Percentiles rank a stretch among this genome's conserved stretches.
Conservation (phyloP, 2,113 vertebrate species). For the Eubucco bourcierii region DNA sequence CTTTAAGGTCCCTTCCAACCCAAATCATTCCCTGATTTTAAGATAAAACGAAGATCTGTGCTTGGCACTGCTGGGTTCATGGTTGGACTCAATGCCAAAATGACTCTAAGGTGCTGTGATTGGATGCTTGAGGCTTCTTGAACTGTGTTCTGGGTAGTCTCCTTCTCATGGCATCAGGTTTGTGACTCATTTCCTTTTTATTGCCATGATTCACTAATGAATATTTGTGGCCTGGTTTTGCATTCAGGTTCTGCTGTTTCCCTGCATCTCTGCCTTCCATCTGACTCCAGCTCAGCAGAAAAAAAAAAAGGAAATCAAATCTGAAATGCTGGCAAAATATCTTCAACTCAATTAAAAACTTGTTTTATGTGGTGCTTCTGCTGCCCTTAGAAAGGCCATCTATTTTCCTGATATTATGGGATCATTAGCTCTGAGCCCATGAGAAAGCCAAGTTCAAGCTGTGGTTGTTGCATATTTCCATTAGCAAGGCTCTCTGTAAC, state of each 20-base stretch:
- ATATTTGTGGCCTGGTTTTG: not conserved
- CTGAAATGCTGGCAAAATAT: not conserved
- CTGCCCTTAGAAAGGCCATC: not conserved
- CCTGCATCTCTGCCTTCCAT: not conserved
- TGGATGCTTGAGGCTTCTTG: not conserved
- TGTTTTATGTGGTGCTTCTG: not conserved
- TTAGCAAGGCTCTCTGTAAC: not conserved
- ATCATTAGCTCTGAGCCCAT: not conserved
- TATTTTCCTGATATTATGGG: not conserved
- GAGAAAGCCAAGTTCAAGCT: not conserved
- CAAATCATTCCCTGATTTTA: no score
- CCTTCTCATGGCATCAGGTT: not conserved
- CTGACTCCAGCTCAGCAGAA: not conserved
- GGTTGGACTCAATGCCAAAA: not conserved
- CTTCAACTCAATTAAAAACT: not conserved
- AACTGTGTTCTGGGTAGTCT: not conserved
- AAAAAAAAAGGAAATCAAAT: not conserved
- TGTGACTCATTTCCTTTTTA: conserved; percentile 5
- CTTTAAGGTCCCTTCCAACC: no score
- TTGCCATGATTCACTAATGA: not conserved
- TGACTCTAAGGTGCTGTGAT: not conserved
- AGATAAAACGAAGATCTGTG: not conserved
- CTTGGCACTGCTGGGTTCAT: not conserved
- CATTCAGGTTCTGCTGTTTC: not conserved
- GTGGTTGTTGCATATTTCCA: not conserved